These are phyloP conservation scores for Campylomormyrus numenius DNA, from an alignment of 2,113 vertebrate species.

Conservation along the genomic window DNA sequence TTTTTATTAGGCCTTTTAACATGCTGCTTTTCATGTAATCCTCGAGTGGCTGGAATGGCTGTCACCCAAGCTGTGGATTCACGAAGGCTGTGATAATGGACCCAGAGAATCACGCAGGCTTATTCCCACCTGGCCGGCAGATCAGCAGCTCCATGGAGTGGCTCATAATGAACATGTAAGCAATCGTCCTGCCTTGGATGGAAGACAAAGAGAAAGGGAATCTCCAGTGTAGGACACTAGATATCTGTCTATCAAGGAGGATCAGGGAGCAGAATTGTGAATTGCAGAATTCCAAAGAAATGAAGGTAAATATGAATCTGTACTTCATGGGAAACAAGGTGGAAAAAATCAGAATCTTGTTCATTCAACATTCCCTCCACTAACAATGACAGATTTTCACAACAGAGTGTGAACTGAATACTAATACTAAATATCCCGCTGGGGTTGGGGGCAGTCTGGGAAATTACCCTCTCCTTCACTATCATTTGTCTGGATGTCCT, in stretches of 20 bases:
- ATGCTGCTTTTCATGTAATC: background rate
- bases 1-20: conserved; percentile 6
- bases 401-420: background rate
- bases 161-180: background rate
- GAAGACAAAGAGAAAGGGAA: background rate
- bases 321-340: background rate
- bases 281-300: background rate
- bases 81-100: background rate
- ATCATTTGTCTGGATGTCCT: background rate
- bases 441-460: background rate
- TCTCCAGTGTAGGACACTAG: background rate
- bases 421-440: background rate
- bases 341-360: conserved; percentile 57
- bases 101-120: background rate
- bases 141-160: background rate
- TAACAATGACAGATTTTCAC: background rate
- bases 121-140: background rate
- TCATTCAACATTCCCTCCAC: conserved; percentile 13
- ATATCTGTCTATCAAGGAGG: background rate
- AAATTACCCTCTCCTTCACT: background rate
- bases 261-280: background rate
- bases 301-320: background rate
- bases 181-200: background rate
- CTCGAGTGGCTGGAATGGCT: conserved; percentile 49
- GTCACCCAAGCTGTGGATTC: conserved; percentile 40